Base-by-base conservation (phyloP, 92 coral and sea anemone genomes). In the Epizoanthus ramosus region DNA sequence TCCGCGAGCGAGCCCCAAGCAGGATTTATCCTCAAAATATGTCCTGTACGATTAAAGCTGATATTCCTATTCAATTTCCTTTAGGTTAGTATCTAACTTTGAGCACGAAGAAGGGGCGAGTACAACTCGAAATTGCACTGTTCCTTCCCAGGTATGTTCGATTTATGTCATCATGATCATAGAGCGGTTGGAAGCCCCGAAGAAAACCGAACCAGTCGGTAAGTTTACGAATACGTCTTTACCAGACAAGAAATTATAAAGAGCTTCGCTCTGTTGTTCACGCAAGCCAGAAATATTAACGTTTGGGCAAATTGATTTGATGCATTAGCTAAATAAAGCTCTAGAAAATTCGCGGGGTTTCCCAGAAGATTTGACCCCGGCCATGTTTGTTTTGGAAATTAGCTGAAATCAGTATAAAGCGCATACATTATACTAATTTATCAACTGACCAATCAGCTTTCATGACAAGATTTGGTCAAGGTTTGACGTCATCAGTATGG, bases 101-200 rank as follows among this genome's bases (percentile, higher is more conserved):
- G 84, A 79, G 69, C 35, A 63, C 35, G 57, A 79, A 21, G 56
- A n/a, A 63, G 68, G 68, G 68, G 7, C 68, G 68, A 63, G 68
- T 63, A 19, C 68, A 0, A 9, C 24, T 63, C 12, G n/a, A n/a
- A n/a, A n/a, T n/a, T n/a, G n/a, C n/a, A n/a, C n/a, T n/a, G n/a
- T n/a, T n/a, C n/a, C n/a, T n/a, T n/a, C n/a, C n/a, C n/a, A n/a
- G n/a, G n/a, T n/a, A n/a, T n/a, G n/a, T n/a, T n/a, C n/a, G n/a
- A n/a, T n/a, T n/a, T n/a, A n/a, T n/a, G n/a, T n/a, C n/a, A n/a
- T n/a, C n/a, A n/a, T n/a, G n/a, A n/a, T n/a, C n/a, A n/a, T n/a
- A n/a, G n/a, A n/a, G n/a, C n/a, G n/a, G n/a, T n/a, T n/a, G n/a
- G n/a, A n/a, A n/a, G n/a, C n/a, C n/a, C n/a, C n/a, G n/a, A n/a